Evolutionary conservation across 2,888 invertebrate genomes (phyloP).

Genomic region (Panzeria rudis): DNA sequence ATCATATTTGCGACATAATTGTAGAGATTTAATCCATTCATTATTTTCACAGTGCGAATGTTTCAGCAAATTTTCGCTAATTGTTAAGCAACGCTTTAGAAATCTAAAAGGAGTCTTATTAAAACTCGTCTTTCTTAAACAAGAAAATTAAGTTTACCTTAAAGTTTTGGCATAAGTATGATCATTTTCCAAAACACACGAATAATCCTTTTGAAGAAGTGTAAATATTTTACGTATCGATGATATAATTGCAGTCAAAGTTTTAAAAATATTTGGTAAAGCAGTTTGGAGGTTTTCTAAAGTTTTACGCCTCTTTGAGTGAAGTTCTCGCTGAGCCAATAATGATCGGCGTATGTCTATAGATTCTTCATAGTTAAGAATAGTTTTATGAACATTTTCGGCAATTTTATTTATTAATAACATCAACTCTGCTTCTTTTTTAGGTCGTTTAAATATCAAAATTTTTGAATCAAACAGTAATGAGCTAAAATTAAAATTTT

Average conservation of each 20-base stretch:
- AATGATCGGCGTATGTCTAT: constrained; percentile 74
- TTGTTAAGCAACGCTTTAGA: constrained; percentile 75
- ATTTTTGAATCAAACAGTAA: constrained; percentile 3
- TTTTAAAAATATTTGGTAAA: constrained; percentile 72
- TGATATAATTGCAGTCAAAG: constrained; percentile 61
- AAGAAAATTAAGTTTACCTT: constrained; percentile 61
- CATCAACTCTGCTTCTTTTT: constrained; percentile 77
- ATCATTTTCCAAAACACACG: constrained; percentile 11
- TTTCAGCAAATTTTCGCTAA: constrained; percentile 76
- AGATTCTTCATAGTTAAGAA: constrained; percentile 75
- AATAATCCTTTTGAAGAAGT: constrained; percentile 62
- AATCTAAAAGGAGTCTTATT: constrained; percentile 73
- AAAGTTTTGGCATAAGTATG: constrained; percentile 40
- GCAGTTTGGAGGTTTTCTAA: constrained; percentile 74
- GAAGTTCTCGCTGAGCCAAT: constrained; percentile 74
- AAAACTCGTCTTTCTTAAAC: background rate
- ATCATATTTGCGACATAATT: constrained; percentile 73
- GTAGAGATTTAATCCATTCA: constrained; percentile 77
- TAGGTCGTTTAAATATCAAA: constrained; percentile 76
- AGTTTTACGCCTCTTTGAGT: constrained; percentile 77
- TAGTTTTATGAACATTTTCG: constrained; percentile 72
- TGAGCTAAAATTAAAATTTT: background rate
- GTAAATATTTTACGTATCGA: constrained; percentile 59
- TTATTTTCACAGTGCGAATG: constrained; percentile 76
- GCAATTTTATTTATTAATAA: constrained; percentile 75